Conservation (phyloP, 2,888 invertebrate genomes). For the Ormyrus rosae region DNA sequence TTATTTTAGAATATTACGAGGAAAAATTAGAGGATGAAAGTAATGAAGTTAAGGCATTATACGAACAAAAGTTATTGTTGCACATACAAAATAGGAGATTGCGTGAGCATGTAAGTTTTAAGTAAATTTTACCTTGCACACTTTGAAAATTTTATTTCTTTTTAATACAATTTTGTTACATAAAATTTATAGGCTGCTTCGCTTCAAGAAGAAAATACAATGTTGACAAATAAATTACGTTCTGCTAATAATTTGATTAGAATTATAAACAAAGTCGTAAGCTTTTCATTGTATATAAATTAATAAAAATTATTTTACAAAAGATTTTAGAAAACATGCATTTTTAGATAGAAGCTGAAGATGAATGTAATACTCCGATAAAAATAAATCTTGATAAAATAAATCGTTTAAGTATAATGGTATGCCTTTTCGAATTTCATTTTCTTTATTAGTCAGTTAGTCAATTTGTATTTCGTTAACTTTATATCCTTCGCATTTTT, state of each 20-base stretch:
- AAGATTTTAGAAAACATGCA: neutral
- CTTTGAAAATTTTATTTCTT: neutral
- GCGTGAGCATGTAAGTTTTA: conserved; percentile 6
- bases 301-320: neutral
- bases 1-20: conserved; percentile 35
- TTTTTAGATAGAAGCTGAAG: conserved; percentile 14
- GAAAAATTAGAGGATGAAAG: neutral
- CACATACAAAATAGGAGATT: neutral
- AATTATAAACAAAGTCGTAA: conserved; percentile 33
- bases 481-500: neutral
- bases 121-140: neutral
- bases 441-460: neutral
- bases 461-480: neutral
- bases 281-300: neutral
- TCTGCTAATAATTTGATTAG: conserved; percentile 33
- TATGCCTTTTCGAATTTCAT: neutral
- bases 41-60: neutral
- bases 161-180: neutral
- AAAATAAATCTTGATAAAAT: neutral
- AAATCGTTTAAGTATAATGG: conserved; percentile 13
- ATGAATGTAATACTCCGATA: neutral
- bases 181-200: neutral
- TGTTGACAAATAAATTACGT: conserved; percentile 15
- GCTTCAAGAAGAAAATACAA: neutral
- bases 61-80: neutral